Evolutionary conservation across 1,140 invertebrate genomes (phyloP), one percentile per base, ranked within the genome.

Genomic region (Mamestra configurata): DNA sequence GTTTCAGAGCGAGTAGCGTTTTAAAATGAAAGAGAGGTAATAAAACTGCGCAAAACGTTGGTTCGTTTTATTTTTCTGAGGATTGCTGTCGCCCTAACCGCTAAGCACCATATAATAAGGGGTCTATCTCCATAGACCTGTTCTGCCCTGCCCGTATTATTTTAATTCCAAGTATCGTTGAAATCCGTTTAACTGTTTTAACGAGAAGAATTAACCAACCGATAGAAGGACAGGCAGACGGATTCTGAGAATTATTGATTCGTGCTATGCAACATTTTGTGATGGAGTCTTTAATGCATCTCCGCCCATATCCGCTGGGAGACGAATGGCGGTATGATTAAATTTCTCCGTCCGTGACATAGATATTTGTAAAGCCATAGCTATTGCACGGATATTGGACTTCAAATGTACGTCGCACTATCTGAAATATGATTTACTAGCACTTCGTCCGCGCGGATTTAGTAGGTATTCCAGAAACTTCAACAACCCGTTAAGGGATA

Each of bases 1-100:
- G 35, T 64, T 64, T 64, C 61, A 40, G 35, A 64, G 15, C 59
- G 35, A n/a, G 35, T 37, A 40, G 18, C 18, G n/a, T 40, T 64
- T 61, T 5, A 37, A 40, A 64, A 40, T 37, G 61, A 66, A 66
- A 40, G 18, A 40, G 35, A 11, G 10, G 35, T 22, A 43, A 40
- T 22, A 40, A 66, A 66, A 66, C 35, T 20, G 40, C 35, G 35
- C 20, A 20, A 24, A 22, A 49, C 24, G 61, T 5, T 40, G 0
- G 8, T 11, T 6, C 0, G 7, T 31, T 24, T 24, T 66, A 40
- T 66, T 40, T 40, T 20, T 40, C 35, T 7, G 61, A 66, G 22
- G 13, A 40, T 66, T 43, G 61, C 7, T 66, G 18, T 11, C 43
- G 43, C 43, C 43, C 13, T 15, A 13, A 15, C 4, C 43, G 43